Conservation (phyloP, 2,888 invertebrate genomes). For the Bellardia bayeri region DNA sequence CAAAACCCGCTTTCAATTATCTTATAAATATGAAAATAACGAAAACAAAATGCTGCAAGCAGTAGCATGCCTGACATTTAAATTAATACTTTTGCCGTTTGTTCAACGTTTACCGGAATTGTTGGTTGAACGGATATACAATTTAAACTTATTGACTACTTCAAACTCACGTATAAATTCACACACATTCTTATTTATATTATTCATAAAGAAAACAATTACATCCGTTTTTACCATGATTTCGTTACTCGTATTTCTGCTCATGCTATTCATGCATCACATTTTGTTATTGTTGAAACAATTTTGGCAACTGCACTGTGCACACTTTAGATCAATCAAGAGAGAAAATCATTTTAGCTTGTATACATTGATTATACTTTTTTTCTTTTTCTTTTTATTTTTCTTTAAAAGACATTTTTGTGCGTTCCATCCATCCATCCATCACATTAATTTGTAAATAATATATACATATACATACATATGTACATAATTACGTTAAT, state of each 20-base stretch:
- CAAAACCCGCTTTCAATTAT: slow-evolving; percentile 84
- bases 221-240: slow-evolving; percentile 58
- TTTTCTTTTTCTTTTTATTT: not conserved
- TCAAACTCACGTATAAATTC: slow-evolving; percentile 43
- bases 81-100: slow-evolving; percentile 49
- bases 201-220: slow-evolving; percentile 65
- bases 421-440: not conserved
- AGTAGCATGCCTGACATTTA: slow-evolving; percentile 69
- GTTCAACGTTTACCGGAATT: slow-evolving; percentile 54
- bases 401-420: not conserved
- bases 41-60: slow-evolving; percentile 76
- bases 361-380: slow-evolving; percentile 27
- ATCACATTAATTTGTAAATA: not conserved
- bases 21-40: slow-evolving; percentile 82
- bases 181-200: slow-evolving; percentile 31
- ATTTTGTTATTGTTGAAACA: not conserved
- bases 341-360: slow-evolving; percentile 24
- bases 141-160: slow-evolving; percentile 44
- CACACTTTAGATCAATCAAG: slow-evolving; percentile 82
- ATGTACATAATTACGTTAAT: slow-evolving; percentile 17
- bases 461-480: not conserved
- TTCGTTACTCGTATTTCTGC: slow-evolving; percentile 28
- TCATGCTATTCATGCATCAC: not conserved
- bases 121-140: slow-evolving; percentile 51
- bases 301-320: slow-evolving; percentile 79